A percentile compares a stretch with the other conserved stretches of the same genome.
phyloP scores from a whole-genome alignment of 1,140 invertebrate genomes.

The Aphidius ervi region DNA sequence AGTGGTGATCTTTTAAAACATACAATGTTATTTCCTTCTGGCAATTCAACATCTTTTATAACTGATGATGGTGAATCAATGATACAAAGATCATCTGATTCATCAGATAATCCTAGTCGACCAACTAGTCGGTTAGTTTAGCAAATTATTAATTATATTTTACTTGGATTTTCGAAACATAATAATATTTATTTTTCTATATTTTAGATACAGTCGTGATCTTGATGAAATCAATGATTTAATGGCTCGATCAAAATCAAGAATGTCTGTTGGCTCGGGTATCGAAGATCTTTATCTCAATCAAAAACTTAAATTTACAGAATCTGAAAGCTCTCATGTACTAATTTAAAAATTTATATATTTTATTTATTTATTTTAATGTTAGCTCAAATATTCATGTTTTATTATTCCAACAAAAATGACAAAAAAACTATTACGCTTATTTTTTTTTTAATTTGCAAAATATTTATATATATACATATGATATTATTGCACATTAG shows the following conservation, averaged over 20 bases:
- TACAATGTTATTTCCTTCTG: constrained; percentile 62
- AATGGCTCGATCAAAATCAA: constrained; percentile 55
- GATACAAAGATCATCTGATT: constrained; percentile 48
- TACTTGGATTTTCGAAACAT: constrained; percentile 5
- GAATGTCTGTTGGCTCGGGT: constrained; percentile 48
- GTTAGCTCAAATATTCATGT: not conserved
- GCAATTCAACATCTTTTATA: constrained; percentile 44
- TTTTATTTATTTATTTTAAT: no score
- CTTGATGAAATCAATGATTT: constrained; percentile 55
- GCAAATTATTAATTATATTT: constrained; percentile 11
- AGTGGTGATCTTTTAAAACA: constrained; percentile 68
- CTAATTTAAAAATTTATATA: constrained; percentile 34
- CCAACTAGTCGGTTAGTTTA: constrained; percentile 48
- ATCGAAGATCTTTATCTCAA: constrained; percentile 46
- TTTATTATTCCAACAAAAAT: not conserved
- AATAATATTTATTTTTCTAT: constrained; percentile 28
- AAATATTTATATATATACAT: no score
- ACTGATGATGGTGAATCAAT: constrained; percentile 49
- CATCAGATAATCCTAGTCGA: constrained; percentile 50
- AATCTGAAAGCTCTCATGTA: constrained; percentile 40
- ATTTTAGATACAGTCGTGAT: constrained; percentile 52
- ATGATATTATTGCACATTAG: no score
- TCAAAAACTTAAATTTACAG: constrained; percentile 42
- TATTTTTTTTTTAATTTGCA: not conserved
- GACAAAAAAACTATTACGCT: constrained; percentile 1